Conservation (phyloP, 2,113 vertebrate species). For the Tragelaphus scriptus region DNA sequence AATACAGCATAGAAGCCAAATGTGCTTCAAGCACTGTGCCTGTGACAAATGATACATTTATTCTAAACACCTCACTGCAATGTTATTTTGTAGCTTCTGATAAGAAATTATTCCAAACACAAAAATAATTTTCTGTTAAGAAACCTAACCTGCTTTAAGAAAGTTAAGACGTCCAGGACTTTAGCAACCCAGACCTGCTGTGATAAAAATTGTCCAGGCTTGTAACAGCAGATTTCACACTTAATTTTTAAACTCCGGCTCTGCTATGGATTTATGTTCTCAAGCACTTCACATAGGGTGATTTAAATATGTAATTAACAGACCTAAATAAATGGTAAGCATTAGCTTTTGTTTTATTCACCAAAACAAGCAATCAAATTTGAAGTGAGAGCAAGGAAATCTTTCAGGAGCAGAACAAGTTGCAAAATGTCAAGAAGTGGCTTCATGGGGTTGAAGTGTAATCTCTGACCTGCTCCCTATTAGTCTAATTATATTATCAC, state of each 20-base stretch:
- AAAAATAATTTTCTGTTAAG: slow-evolving; percentile 10
- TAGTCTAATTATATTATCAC: background rate
- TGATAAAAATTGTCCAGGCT: background rate
- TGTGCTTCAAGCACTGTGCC: background rate
- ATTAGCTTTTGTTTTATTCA: slow-evolving; percentile 5
- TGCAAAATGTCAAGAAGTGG: background rate
- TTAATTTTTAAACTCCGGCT: background rate
- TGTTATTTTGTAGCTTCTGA: background rate
- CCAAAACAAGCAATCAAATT: slow-evolving; percentile 9
- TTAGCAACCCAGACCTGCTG: background rate
- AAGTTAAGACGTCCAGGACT: background rate
- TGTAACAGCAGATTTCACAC: background rate
- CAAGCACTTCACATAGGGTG: background rate
- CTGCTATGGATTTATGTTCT: background rate
- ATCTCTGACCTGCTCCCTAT: background rate
- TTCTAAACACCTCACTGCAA: background rate
- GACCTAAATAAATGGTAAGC: background rate
- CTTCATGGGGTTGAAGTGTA: background rate
- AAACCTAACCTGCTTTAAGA: background rate
- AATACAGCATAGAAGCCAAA: background rate
- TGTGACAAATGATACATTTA: slow-evolving; percentile 15
- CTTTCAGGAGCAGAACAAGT: background rate
- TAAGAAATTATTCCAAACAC: slow-evolving; percentile 36
- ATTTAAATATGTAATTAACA: background rate
- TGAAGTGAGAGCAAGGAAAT: background rate